A percentile compares a stretch with the other conserved stretches of the same genome.
These are phyloP conservation scores for Ceratosolen fusciceps DNA, from an alignment of 1,140 invertebrate species.

Conservation along the genomic window DNA sequence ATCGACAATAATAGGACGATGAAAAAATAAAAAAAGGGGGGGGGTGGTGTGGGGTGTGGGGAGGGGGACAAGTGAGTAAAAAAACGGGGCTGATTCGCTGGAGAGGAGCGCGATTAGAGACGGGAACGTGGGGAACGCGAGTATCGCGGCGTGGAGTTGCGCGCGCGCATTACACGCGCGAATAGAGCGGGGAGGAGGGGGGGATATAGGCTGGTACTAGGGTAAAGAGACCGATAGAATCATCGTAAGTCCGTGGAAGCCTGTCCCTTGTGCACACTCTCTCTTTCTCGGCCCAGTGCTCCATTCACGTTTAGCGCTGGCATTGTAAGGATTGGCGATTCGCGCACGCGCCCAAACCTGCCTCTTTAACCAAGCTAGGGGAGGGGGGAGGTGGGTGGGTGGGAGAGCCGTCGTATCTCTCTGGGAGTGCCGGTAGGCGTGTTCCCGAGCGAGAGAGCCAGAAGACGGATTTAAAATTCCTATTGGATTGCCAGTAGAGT, in stretches of 20 bases:
- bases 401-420: not conserved
- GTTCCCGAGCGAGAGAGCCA: not conserved
- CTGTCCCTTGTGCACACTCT: not conserved
- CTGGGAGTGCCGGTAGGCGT: conserved; percentile 40
- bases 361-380: not conserved
- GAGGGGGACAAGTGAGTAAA: no score
- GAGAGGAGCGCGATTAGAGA: not conserved
- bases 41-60: no score
- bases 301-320: not conserved
- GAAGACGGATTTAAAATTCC: not conserved
- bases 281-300: not conserved
- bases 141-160: not conserved
- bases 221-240: not conserved
- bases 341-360: conserved; percentile 32
- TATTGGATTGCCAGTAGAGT: not conserved
- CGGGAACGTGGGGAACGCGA: not conserved
- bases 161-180: no score
- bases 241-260: not conserved
- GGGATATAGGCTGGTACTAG: no score
- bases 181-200: not conserved
- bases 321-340: conserved; percentile 1
- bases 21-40: no score
- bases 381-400: not conserved
- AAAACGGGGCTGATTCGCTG: not conserved
- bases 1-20: no score